Conservation (phyloP, 2,797 vertebrate genomes). For the Urophycis tenuis region DNA sequence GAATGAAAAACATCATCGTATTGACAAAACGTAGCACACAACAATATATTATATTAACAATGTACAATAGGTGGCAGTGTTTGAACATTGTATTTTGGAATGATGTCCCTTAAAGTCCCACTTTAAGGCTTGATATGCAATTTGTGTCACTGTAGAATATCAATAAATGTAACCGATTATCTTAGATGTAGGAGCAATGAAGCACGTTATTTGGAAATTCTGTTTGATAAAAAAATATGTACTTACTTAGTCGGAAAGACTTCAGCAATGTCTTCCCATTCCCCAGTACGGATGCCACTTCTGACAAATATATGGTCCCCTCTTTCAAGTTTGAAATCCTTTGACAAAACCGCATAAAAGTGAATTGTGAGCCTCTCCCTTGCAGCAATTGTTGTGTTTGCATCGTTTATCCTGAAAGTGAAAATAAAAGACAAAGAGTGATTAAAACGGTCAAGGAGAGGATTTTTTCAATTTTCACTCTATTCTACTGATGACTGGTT, state of each 20-base stretch:
- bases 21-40: neutral
- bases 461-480: neutral
- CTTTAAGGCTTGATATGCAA: neutral
- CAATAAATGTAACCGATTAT: neutral
- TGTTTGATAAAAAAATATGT: neutral
- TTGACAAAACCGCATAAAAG: conserved; percentile 86
- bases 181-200: neutral
- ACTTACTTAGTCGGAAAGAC: conserved; percentile 48
- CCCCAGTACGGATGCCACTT: conserved; percentile 38
- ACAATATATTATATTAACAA: neutral
- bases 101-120: neutral
- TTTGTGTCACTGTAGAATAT: neutral
- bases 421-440: neutral
- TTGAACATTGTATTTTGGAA: neutral
- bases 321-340: conserved; percentile 69
- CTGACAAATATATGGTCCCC: conserved; percentile 65
- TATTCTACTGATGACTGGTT: neutral
- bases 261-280: conserved; percentile 54
- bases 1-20: neutral
- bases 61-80: no score
- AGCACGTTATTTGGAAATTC: neutral
- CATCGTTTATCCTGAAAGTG: conserved; percentile 37
- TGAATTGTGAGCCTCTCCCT: conserved; percentile 68
- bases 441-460: neutral
- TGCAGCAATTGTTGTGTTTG: conserved; percentile 40